Percentiles rank a stretch among this genome's conserved stretches.
Evolutionary conservation across 1,140 invertebrate genomes (phyloP).

Genomic region (Patella vulgata): DNA sequence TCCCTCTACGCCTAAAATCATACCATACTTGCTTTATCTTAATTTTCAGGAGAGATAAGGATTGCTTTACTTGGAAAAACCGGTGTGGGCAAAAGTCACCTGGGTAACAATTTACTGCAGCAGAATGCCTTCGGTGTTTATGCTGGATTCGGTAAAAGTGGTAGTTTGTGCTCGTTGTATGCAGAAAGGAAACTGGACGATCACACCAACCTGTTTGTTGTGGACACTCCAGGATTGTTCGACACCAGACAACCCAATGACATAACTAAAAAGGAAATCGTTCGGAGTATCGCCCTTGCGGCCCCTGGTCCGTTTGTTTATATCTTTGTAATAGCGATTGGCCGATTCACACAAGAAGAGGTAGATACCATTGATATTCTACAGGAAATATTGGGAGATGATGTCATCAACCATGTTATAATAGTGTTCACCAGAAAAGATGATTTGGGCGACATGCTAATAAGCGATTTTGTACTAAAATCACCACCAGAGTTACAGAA

Average conservation of each 20-base stretch:
- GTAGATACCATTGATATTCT: conserved; percentile 12
- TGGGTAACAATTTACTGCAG: no score
- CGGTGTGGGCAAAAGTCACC: no score
- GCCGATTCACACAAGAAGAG: conserved; percentile 18
- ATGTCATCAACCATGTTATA: conserved; percentile 10
- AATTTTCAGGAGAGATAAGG: no score
- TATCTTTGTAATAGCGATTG: conserved; percentile 7
- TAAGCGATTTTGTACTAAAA: no score
- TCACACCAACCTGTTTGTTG: conserved; percentile 11
- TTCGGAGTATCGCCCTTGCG: conserved; percentile 21
- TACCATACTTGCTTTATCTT: no score
- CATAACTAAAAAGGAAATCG: conserved; percentile 10
- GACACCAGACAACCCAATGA: conserved; percentile 13
- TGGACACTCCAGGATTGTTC: conserved; percentile 26
- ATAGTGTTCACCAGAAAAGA: conserved; percentile 22
- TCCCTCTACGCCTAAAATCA: no score
- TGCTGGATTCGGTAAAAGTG: conserved; percentile 2
- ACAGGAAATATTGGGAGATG: conserved; percentile 9
- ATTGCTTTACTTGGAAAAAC: no score
- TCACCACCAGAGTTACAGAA: no score
- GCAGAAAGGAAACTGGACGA: not conserved
- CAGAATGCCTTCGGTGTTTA: not conserved
- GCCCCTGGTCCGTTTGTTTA: conserved; percentile 18
- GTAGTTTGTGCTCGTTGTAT: not conserved
- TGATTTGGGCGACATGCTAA: no score